Evolutionary conservation across 1,140 invertebrate genomes (phyloP), one percentile per base, ranked within the genome.

Genomic region (Thaumetopoea pityocampa): DNA sequence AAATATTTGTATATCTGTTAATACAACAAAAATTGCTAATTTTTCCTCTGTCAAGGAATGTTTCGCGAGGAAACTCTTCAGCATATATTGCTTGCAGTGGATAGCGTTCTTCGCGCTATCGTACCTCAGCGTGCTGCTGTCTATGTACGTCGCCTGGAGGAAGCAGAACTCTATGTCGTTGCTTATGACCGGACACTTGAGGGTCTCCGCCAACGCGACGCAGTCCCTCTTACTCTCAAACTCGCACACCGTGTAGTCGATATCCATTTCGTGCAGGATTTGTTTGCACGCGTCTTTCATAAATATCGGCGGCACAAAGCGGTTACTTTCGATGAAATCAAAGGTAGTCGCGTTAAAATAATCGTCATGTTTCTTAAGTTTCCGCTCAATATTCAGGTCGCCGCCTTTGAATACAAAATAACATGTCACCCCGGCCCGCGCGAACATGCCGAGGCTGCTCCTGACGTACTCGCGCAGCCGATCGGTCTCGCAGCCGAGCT

Each of bases 391-490:
- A 30, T 66, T 37, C 27, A 28, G 6, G 10, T 57, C 44, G 1
- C 58, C 67, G 6, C 67, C 67, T 46, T 67, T 71, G 10, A 74
- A 63, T 4, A 74, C 18, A 16, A 74, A 53, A 14, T 55, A 51
- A 26, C 67, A 71, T 33, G 55, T 60, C 1, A 74, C 37, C 9
- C 69, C 69, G 5, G 63, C 55, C 12, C 41, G 41, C 32, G 58
- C 59, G 19, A 67, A 74, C 23, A 42, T 55, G 3, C 7, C 9
- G 0, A 74, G 26, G 5, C 46, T 17, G 5, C 42, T 29, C 26
- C 37, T 51, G n/a, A 74, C 2, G 18, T 52, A 47, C 1, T 33
- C 16, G n/a, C 59, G 66, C 14, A 57, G 66, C 5, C 22, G 30
- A 11, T 69, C 35, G 10, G 56, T 30, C 26, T 74, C 66, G 4